Percentiles rank a stretch among this genome's conserved stretches.
phyloP scores from a whole-genome alignment of 2,797 vertebrate species.

The Gambelia wislizenii region DNA sequence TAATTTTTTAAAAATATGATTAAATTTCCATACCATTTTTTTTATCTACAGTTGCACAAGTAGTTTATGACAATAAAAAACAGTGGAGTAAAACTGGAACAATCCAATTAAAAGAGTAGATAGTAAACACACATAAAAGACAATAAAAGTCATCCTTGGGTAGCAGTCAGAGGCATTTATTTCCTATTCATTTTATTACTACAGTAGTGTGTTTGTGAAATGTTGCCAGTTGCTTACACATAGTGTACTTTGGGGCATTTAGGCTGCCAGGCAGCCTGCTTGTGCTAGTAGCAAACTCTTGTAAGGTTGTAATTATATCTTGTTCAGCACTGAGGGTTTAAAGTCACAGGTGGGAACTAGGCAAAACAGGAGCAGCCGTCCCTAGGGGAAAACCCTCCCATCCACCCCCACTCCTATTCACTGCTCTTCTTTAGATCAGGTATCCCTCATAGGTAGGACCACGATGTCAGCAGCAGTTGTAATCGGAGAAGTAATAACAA shows the following conservation, averaged over 20 bases:
- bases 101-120: not conserved
- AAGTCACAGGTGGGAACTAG: slow-evolving; percentile 21
- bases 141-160: not conserved
- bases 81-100: not conserved
- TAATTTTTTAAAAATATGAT: not conserved
- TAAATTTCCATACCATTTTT: not conserved
- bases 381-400: not conserved
- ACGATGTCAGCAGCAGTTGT: not conserved
- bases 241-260: not conserved
- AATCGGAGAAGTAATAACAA: not conserved
- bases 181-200: not conserved
- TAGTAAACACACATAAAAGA: not conserved
- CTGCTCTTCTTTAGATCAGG: not conserved
- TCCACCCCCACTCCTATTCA: slow-evolving; percentile 64
- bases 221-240: not conserved
- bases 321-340: not conserved
- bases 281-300: not conserved
- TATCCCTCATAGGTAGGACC: not conserved
- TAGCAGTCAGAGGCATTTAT: not conserved
- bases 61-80: not conserved
- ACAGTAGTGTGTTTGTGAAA: not conserved
- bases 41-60: not conserved
- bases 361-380: not conserved
- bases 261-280: not conserved
- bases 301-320: slow-evolving; percentile 11